Evolutionary conservation across 2,797 vertebrate species (phyloP).

Genomic region (Enteromius anoplus): DNA sequence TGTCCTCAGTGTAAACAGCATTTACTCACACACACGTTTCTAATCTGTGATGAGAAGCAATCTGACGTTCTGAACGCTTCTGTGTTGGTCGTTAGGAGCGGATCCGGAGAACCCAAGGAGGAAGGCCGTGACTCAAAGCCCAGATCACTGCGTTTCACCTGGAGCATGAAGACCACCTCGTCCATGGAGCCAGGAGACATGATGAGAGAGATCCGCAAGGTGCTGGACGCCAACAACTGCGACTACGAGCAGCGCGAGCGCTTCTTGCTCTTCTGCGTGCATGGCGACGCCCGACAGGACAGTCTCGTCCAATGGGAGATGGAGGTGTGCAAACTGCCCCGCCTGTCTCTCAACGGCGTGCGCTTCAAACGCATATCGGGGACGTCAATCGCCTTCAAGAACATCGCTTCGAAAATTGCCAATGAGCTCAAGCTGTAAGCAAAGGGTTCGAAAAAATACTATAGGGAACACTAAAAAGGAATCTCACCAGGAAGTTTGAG

Average conservation of each 20-base stretch:
- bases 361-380: slow-evolving; percentile 91
- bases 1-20: neutral
- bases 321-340: slow-evolving; percentile 89
- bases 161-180: slow-evolving; percentile 87
- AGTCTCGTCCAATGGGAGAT: slow-evolving; percentile 91
- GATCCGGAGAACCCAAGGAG: slow-evolving; percentile 83
- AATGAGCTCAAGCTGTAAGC: slow-evolving; percentile 88
- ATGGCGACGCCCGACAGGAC: slow-evolving; percentile 85
- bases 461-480: slow-evolving; percentile 23
- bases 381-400: slow-evolving; percentile 90
- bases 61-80: neutral
- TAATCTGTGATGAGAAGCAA: neutral
- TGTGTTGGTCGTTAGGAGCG: slow-evolving; percentile 71
- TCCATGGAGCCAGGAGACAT: slow-evolving; percentile 86
- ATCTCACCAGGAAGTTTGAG: slow-evolving; percentile 26
- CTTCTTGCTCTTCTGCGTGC: slow-evolving; percentile 89
- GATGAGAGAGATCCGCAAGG: slow-evolving; percentile 90
- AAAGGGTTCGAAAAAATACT: neutral
- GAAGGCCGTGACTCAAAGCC: slow-evolving; percentile 86
- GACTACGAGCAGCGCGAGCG: slow-evolving; percentile 90
- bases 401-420: slow-evolving; percentile 89
- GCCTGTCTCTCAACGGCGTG: slow-evolving; percentile 87
- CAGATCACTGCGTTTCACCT: slow-evolving; percentile 80
- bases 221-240: slow-evolving; percentile 89
- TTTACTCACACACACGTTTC: neutral